Conservation (phyloP, 2,888 invertebrate species). For the Eurois occulta region DNA sequence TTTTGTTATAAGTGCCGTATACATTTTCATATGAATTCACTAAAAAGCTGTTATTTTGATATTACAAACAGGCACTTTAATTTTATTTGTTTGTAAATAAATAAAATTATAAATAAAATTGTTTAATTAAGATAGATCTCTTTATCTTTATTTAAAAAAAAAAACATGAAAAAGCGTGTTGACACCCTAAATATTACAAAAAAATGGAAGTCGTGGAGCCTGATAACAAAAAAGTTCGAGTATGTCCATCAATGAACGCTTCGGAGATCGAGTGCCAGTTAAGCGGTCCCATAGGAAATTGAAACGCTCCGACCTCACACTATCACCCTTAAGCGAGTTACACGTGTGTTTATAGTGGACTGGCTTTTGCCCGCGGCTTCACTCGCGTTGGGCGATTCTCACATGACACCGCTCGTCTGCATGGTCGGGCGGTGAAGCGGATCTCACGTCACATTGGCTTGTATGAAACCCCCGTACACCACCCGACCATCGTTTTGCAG, state of each 20-base stretch:
- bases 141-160: no score
- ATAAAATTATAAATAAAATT: no score
- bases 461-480: neutral
- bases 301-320: constrained; percentile 34
- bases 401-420: neutral
- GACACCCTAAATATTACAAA: no score
- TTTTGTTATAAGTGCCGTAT: no score
- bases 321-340: neutral
- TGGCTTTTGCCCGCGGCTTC: neutral
- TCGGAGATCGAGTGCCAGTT: constrained; percentile 5
- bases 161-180: no score
- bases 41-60: no score
- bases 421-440: neutral
- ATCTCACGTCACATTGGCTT: neutral
- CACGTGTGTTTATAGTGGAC: constrained; percentile 3
- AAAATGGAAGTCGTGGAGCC: no score
- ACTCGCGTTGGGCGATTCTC: neutral
- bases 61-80: no score
- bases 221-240: constrained; percentile 16
- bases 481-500: no score
- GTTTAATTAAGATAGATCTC: no score
- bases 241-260: constrained; percentile 14
- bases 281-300: constrained; percentile 59
- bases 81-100: no score
- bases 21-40: no score